Conservation (phyloP, 1,140 invertebrate genomes). For the Drosophila santomea region DNA sequence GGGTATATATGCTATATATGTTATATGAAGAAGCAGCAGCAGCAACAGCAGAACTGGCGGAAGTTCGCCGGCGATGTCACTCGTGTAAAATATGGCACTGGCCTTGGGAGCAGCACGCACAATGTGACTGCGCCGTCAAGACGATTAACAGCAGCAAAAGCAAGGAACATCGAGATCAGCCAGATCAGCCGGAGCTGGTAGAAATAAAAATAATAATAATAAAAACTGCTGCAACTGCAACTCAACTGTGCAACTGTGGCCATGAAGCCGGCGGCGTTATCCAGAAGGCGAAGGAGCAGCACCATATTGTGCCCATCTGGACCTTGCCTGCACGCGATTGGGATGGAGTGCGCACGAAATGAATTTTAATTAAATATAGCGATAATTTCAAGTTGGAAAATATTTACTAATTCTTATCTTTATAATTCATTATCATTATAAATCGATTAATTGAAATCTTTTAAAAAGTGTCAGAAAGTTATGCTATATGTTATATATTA, state of each 20-base stretch:
- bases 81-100: conserved; percentile 77
- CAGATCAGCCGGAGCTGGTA: conserved; percentile 9
- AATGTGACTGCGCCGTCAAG: conserved; percentile 70
- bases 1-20: conserved; percentile 1
- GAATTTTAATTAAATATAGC: neutral
- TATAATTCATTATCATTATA: too few relatives aligned
- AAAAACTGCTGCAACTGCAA: conserved; percentile 8
- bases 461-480: too few relatives aligned
- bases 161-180: conserved; percentile 20
- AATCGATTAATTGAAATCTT: too few relatives aligned
- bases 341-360: conserved; percentile 6
- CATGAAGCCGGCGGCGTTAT: conserved; percentile 53
- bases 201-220: conserved; percentile 31
- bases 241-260: conserved; percentile 43
- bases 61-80: conserved; percentile 62
- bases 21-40: neutral
- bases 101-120: conserved; percentile 79
- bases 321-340: conserved; percentile 50
- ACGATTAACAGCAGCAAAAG: conserved; percentile 67
- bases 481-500: too few relatives aligned
- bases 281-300: conserved; percentile 42
- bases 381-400: too few relatives aligned
- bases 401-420: too few relatives aligned
- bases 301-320: conserved; percentile 80
- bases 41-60: conserved; percentile 51